phyloP scores from a whole-genome alignment of 2,113 vertebrate genomes.

The Loxodonta africana region DNA sequence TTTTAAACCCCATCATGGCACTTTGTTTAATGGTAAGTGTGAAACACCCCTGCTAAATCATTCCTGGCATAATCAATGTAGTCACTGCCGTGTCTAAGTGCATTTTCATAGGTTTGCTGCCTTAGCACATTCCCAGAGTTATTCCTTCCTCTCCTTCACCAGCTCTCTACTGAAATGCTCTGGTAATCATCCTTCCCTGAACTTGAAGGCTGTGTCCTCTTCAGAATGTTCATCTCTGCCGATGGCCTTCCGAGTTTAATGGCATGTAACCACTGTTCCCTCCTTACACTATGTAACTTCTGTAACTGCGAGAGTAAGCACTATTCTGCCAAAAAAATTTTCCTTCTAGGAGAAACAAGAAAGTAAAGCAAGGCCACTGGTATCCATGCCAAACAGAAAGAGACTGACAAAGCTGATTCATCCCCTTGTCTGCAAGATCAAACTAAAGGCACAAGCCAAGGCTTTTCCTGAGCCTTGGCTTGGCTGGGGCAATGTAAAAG shows the following conservation, averaged over 20 bases:
- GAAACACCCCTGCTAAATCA: constrained; percentile 81
- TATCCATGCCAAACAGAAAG: constrained; percentile 65
- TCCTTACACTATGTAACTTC: constrained; percentile 71
- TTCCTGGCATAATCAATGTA: constrained; percentile 83
- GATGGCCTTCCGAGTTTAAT: constrained; percentile 82
- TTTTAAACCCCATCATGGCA: constrained; percentile 74
- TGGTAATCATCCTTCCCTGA: constrained; percentile 78
- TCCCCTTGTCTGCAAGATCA: constrained; percentile 62
- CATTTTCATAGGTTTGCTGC: constrained; percentile 82
- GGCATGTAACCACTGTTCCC: constrained; percentile 79
- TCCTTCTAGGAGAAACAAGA: constrained; percentile 64
- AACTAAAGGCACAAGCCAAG: constrained; percentile 71
- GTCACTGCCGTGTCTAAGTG: constrained; percentile 77
- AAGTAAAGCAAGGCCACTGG: constrained; percentile 79
- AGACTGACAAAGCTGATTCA: constrained; percentile 63
- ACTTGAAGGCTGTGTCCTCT: constrained; percentile 77
- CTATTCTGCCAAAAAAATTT: constrained; percentile 72
- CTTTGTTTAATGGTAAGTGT: constrained; percentile 75
- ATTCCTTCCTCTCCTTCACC: constrained; percentile 79
- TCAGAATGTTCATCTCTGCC: constrained; percentile 43
- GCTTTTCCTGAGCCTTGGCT: constrained; percentile 74
- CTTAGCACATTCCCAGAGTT: constrained; percentile 80
- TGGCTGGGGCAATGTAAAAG: constrained; percentile 23
- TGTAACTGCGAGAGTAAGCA: constrained; percentile 74
- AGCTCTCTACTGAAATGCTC: constrained; percentile 78